Evolutionary conservation across 2,888 invertebrate species (phyloP).

Genomic region (Pandemis cinnamomeana): DNA sequence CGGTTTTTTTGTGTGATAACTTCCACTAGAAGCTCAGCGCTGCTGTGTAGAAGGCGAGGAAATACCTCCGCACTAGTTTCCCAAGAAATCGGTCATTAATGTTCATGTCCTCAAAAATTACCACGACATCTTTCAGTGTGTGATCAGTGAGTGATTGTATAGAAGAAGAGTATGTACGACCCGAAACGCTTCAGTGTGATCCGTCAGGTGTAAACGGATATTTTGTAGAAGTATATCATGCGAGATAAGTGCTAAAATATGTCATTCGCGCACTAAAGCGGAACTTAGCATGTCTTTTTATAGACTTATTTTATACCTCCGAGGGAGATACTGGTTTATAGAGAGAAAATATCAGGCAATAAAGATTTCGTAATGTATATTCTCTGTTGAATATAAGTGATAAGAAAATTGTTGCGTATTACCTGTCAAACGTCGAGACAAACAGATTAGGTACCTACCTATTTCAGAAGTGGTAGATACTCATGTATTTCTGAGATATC

Average conservation of each 20-base stretch:
- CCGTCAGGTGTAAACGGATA: not conserved
- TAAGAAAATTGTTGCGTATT: not conserved
- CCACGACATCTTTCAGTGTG: no score
- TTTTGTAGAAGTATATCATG: conserved; percentile 20
- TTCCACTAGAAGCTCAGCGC: no score
- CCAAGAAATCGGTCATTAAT: no score
- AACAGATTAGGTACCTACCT: not conserved
- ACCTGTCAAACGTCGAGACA: not conserved
- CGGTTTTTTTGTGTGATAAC: no score
- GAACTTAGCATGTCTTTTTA: conserved; percentile 27
- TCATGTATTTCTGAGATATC: no score
- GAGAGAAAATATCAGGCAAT: conserved; percentile 11
- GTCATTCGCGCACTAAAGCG: conserved; percentile 18
- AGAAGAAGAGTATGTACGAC: no score
- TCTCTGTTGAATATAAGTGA: not conserved
- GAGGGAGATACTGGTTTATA: conserved; percentile 8
- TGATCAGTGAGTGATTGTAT: no score
- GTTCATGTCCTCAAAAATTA: no score
- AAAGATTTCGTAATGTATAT: conserved; percentile 5
- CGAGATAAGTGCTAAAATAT: conserved; percentile 30
- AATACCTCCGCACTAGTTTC: no score
- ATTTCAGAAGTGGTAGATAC: not conserved
- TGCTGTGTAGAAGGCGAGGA: no score
- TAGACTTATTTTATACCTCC: conserved; percentile 14
- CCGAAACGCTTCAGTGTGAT: not conserved